Percentiles rank a stretch among this genome's conserved stretches.
Evolutionary conservation across 2,113 vertebrate genomes (phyloP).

Genomic region (Lasiurus cinereus): DNA sequence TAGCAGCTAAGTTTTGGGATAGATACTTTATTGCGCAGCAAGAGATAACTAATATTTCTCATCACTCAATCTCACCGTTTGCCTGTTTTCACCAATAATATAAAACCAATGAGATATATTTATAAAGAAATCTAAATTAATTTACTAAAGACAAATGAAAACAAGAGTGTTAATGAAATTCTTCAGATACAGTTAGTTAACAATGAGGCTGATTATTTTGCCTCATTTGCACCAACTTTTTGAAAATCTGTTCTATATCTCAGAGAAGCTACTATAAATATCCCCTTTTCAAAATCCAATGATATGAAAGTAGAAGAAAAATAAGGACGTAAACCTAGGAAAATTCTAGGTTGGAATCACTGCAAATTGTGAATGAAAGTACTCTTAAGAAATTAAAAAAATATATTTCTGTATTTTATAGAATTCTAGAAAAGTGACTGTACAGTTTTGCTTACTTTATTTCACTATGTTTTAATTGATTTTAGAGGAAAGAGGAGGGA

Average conservation of each 20-base stretch:
- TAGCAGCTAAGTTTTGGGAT: conserved; percentile 13
- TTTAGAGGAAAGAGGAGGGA: no score
- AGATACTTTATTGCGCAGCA: neutral
- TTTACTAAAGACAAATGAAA: conserved; percentile 1
- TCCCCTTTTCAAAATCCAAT: neutral
- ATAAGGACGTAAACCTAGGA: neutral
- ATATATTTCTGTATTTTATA: neutral
- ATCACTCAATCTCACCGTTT: neutral
- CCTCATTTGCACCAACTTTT: neutral
- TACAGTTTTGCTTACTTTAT: neutral
- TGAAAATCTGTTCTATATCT: neutral
- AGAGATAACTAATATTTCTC: neutral
- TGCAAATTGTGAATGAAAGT: neutral
- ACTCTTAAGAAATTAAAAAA: neutral
- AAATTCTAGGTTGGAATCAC: neutral
- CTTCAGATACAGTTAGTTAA: neutral
- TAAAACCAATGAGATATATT: neutral
- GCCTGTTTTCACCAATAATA: neutral
- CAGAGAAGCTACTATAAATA: neutral
- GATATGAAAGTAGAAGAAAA: neutral
- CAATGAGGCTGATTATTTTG: neutral
- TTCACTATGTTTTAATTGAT: no score
- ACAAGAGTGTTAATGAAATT: neutral
- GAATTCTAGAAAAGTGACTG: conserved; percentile 39
- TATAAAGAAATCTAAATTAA: neutral